Percentiles rank a stretch among this genome's conserved stretches.
Conservation (phyloP, 2,888 invertebrate species). For the Laothoe populi region DNA sequence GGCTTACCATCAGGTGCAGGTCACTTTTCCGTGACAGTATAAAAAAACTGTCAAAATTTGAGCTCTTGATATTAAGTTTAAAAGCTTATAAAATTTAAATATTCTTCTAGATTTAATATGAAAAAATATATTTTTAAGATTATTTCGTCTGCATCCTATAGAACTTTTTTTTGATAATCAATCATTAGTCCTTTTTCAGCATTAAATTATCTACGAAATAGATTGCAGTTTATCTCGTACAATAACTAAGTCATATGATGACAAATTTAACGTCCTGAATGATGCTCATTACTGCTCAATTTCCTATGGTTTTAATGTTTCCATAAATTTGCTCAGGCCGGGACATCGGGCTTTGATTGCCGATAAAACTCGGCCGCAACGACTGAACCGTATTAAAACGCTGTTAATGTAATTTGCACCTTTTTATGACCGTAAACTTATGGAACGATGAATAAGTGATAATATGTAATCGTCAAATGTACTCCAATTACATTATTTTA, state of each 20-base stretch:
- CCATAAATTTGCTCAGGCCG: slow-evolving; percentile 58
- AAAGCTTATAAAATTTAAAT: too few relatives aligned
- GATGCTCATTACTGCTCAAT: slow-evolving; percentile 54
- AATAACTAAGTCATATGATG: slow-evolving; percentile 21
- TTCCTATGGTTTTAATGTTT: slow-evolving; percentile 58
- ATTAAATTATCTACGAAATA: too few relatives aligned
- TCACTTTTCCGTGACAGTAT: too few relatives aligned
- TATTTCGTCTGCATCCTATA: too few relatives aligned
- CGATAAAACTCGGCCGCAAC: slow-evolving; percentile 65
- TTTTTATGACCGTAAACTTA: slow-evolving; percentile 50
- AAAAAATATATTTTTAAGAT: too few relatives aligned
- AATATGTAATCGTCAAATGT: slow-evolving; percentile 18
- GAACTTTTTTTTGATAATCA: too few relatives aligned
- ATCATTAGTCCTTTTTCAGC: too few relatives aligned
- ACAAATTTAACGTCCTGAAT: slow-evolving; percentile 42
- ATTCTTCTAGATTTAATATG: too few relatives aligned
- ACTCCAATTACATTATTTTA: slow-evolving; percentile 13
- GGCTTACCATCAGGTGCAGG: too few relatives aligned
- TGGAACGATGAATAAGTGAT: slow-evolving; percentile 14
- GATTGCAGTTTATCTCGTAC: not conserved
- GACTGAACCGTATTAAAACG: slow-evolving; percentile 61
- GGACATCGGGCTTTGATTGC: slow-evolving; percentile 62
- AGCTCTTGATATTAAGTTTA: too few relatives aligned
- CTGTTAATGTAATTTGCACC: slow-evolving; percentile 69
- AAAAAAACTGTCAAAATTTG: too few relatives aligned